phyloP scores from a whole-genome alignment of 30 jellyfish, hydroid and myxozoan species.

The Aurelia aurita region DNA sequence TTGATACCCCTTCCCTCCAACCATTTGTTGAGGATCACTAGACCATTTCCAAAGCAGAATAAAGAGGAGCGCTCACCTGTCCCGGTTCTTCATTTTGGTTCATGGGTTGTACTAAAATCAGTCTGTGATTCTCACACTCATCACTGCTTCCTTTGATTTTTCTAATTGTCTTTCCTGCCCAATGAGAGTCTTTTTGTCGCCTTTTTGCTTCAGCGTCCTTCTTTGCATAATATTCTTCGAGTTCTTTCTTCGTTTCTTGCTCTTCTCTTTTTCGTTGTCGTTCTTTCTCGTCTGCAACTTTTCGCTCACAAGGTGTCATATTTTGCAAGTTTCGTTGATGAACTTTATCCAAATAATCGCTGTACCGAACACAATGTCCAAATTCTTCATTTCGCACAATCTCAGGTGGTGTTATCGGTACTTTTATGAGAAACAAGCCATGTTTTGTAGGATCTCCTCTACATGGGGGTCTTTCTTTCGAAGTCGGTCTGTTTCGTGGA shows the following conservation, averaged over 20 bases:
- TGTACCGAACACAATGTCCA: slow-evolving; percentile 25
- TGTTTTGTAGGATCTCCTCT: slow-evolving; percentile 38
- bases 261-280: background rate
- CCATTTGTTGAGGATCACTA: too few relatives aligned
- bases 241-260: background rate
- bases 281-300: slow-evolving; percentile 28
- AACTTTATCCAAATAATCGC: slow-evolving; percentile 18
- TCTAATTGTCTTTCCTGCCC: slow-evolving; percentile 2
- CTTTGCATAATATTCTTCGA: background rate
- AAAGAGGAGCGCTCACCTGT: background rate
- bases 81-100: slow-evolving; percentile 19
- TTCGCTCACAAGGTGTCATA: slow-evolving; percentile 11
- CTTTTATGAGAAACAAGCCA: slow-evolving; percentile 15
- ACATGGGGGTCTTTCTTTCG: slow-evolving; percentile 62
- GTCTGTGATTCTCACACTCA: background rate
- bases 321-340: slow-evolving; percentile 11
- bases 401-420: slow-evolving; percentile 34
- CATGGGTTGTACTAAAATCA: slow-evolving; percentile 41
- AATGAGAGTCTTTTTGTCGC: background rate
- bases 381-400: slow-evolving; percentile 12
- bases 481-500: slow-evolving; percentile 32
- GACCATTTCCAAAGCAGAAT: background rate
- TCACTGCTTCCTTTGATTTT: background rate
- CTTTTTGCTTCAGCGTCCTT: slow-evolving; percentile 2
- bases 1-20: too few relatives aligned